A percentile compares a stretch with the other conserved stretches of the same genome.
Evolutionary conservation across 2,888 invertebrate species (phyloP).

Genomic region (Rambutsinella grinnellia): DNA sequence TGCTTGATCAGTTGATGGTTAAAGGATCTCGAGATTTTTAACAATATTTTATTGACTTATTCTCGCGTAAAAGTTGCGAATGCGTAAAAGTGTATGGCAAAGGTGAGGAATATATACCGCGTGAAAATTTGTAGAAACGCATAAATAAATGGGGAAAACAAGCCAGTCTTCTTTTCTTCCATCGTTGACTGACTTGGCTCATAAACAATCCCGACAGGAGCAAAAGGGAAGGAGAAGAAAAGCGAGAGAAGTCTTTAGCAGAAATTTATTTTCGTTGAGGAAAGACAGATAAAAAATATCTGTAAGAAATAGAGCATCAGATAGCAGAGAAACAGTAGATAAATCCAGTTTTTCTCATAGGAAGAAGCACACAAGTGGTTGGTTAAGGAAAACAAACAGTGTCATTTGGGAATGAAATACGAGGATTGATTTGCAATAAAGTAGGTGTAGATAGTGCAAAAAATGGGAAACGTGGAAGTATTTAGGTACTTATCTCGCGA

Average conservation of each 20-base stretch:
- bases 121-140: neutral
- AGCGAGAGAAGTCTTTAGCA: neutral
- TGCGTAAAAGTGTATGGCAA: too few species aligned
- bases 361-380: neutral
- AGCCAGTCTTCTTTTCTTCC: slow-evolving; percentile 1
- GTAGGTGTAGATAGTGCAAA: slow-evolving; percentile 4
- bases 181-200: slow-evolving; percentile 35
- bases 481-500: neutral
- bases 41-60: neutral
- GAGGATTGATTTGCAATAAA: slow-evolving; percentile 32
- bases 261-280: slow-evolving; percentile 31
- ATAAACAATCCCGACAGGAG: slow-evolving; percentile 10
- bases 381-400: slow-evolving; percentile 45
- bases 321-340: slow-evolving; percentile 15
- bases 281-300: too few species aligned
- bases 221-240: neutral
- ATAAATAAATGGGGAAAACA: neutral
- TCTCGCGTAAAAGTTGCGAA: neutral
- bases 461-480: neutral
- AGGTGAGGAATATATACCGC: neutral
- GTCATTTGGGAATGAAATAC: slow-evolving; percentile 43
- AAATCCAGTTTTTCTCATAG: slow-evolving; percentile 44
- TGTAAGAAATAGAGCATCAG: slow-evolving; percentile 50
- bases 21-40: neutral
- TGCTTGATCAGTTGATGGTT: neutral